Evolutionary conservation across 2,888 invertebrate genomes (phyloP), one percentile per base, ranked within the genome.

Genomic region (Leucophenga maculata): DNA sequence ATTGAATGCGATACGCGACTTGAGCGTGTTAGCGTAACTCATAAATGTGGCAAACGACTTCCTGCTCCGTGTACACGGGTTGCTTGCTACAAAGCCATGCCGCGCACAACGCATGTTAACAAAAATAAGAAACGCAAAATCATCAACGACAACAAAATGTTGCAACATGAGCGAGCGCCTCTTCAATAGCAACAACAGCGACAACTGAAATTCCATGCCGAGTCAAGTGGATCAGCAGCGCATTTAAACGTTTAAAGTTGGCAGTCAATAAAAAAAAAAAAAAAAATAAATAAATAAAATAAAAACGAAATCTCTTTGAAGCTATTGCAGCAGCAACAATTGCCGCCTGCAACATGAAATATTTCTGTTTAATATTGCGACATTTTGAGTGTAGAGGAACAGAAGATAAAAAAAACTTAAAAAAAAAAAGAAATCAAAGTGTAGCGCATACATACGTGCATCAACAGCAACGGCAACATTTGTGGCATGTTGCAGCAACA

Each of bases 1-100:
- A 57, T 57, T 39, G 39, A 39, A 39, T 39, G 39, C 50, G 60
- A 39, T 39, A 16, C 18, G 26, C 20, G 22, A 57, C 14, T 32
- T 22, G 44, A 44, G 64, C 75, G 72, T 32, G 39, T 14, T 75
- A 77, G 79, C 76, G 77, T 81, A 83, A 76, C 83, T 80, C 79
- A 79, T 81, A 80, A 83, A 80, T 81, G 82, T 81, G 82, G 79
- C 78, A 72, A 69, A 67, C 72, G 83, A 80, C 82, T 80, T 80
- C 80, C 80, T 80, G 80, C 83, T 83, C 82, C 76, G 77, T 79
- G 74, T 78, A 80, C 80, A 80, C 78, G 82, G 76, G 77, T 11
- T 8, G 3, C 6, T 39, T 39, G 77, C 79, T 22, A 46, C 48
- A 64, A 64, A 64, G 62, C 6, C 48, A 64, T 46, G 62, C 62